Evolutionary conservation across 2,888 invertebrate genomes (phyloP), one percentile per base, ranked within the genome.

Genomic region (Tineola bisselliella): DNA sequence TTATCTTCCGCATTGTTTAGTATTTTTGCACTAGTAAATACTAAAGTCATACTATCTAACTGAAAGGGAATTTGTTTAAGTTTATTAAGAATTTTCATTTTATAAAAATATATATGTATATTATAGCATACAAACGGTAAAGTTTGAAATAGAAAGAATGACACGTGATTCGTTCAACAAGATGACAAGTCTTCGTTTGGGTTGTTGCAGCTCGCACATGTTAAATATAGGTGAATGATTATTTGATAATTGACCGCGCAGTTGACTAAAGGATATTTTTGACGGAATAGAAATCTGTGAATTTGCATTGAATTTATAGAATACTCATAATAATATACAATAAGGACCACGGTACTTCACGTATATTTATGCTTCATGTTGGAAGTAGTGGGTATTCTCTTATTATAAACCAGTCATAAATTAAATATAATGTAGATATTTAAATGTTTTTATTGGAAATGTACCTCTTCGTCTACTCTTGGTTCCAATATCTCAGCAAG

Each of bases 151-250:
- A 25, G 77, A 71, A 2, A 87, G 65, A 13, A 82, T 73, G 48
- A 87, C 74, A 56, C 81, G 70, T 0, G 84, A 84, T 0, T 83
- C 70, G 66, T 86, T 84, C 65, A 87, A 78, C 10, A 86, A 65
- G 54, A 72, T 70, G 8, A 82, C 75, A 56, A 76, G 74, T 13
- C 71, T 67, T 0, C 66, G 61, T 63, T 66, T 66, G 0, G 68
- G 59, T 30, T 74, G 72, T 0, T 64, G 60, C 33, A 67, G 65
- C 38, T 71, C 68, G 62, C 86, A 87, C 11, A 84, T 70, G 65
- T 84, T 80, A 64, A 75, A 79, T 44, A 83, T 61, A 10, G 65
- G 62, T 0, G 38, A 10, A 38, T 38, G 10, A 38, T n/a, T 10
- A 1, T 10, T 10, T 12, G 6, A 6, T 25, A 25, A 25, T 25